Percentiles rank a stretch among this genome's conserved stretches.
These are phyloP conservation scores for Tenualosa ilisha DNA, from an alignment of 2,797 vertebrate genomes.

Conservation along the genomic window DNA sequence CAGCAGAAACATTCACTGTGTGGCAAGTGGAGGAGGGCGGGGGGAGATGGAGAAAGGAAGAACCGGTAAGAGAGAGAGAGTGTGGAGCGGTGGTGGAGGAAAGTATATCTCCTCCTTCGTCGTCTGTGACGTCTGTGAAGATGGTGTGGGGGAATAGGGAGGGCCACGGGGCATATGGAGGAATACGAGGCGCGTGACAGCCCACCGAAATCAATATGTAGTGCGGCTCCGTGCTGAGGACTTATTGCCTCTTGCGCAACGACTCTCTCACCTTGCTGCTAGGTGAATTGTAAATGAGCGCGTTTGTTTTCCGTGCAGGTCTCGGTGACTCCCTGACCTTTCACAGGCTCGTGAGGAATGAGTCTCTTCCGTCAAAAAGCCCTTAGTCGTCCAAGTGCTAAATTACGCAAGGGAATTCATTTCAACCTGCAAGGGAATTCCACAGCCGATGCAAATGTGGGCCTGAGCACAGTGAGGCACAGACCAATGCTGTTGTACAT, in stretches of 20 bases:
- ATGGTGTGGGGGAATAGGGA: background rate
- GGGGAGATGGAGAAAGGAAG: background rate
- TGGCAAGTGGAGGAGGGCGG: background rate
- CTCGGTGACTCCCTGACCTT: background rate
- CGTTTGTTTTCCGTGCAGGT: slow-evolving; percentile 2
- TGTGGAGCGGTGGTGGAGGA: background rate
- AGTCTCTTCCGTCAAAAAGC: background rate
- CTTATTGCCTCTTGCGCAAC: slow-evolving; percentile 10
- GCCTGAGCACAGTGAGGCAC: background rate
- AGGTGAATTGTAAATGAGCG: slow-evolving; percentile 15
- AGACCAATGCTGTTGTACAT: background rate
- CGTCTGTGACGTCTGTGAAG: background rate
- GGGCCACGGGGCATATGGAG: background rate
- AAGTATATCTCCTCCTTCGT: background rate
- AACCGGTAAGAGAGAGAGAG: background rate
- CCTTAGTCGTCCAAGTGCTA: background rate
- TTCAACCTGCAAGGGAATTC: background rate
- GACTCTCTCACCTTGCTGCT: slow-evolving; percentile 16
- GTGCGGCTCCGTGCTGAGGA: background rate
- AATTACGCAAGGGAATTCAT: background rate
- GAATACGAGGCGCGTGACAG: background rate
- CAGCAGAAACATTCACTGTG: background rate
- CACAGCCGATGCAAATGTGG: background rate
- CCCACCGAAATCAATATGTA: background rate
- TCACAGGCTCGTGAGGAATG: slow-evolving; percentile 1